Evolutionary conservation across 35 echinoderm and acorn worm genomes (phyloP), one percentile per base, ranked within the genome.

Genomic region (Anneissia japonica): DNA sequence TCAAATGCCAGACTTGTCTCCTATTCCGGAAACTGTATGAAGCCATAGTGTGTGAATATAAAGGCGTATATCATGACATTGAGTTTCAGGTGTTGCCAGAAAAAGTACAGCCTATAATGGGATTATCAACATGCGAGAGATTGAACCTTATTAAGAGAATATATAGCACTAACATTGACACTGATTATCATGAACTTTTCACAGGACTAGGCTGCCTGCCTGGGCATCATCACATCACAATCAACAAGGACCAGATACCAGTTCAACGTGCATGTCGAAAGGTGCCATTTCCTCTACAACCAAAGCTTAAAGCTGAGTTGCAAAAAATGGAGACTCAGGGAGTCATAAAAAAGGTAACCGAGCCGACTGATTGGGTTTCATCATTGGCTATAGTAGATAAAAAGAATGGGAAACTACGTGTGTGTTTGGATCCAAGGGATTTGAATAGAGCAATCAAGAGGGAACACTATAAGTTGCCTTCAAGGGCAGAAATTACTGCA

Each of bases 281-380:
- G n/a, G n/a, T n/a, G n/a, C n/a, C n/a, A n/a, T n/a, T n/a, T n/a
- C n/a, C n/a, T n/a, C n/a, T n/a, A n/a, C n/a, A n/a, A n/a, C n/a
- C n/a, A n/a, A n/a, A n/a, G n/a, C n/a, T n/a, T n/a, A n/a, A n/a
- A n/a, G n/a, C n/a, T n/a, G n/a, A n/a, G n/a, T n/a, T n/a, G n/a
- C n/a, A n/a, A n/a, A n/a, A n/a, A n/a, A n/a, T n/a, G n/a, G n/a
- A n/a, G n/a, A n/a, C n/a, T n/a, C n/a, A n/a, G n/a, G n/a, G n/a
- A n/a, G n/a, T n/a, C n/a, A n/a, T n/a, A n/a, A n/a, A n/a, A n/a
- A n/a, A n/a, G n/a, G n/a, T n/a, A n/a, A n/a, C n/a, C n/a, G n/a
- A n/a, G n/a, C n/a, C n/a, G n/a, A 90, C 82, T 14, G 81, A 89
- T 19, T 93, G 87, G 91, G 91, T 93, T 0, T 79, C 77, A 23